Evolutionary conservation across 2,888 invertebrate genomes (phyloP).

Genomic region (Gymnocheta viridis): DNA sequence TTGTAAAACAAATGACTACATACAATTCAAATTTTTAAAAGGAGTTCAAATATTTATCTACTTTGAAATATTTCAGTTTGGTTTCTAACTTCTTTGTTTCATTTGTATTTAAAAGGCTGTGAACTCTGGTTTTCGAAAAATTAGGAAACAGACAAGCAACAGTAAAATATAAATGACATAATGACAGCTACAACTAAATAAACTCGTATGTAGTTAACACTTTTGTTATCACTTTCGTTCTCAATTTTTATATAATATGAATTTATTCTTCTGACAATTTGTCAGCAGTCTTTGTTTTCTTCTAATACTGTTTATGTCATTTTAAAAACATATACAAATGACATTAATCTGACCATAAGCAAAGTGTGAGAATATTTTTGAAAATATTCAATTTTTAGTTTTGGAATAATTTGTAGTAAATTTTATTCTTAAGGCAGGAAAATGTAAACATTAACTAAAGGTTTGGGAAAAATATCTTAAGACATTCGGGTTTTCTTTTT

Average conservation of each 20-base stretch:
- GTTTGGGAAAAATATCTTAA: neutral
- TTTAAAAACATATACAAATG: slow-evolving; percentile 30
- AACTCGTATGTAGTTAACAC: neutral
- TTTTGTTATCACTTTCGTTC: slow-evolving; percentile 42
- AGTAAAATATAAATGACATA: slow-evolving; percentile 11
- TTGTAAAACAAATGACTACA: slow-evolving; percentile 2
- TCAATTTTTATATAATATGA: neutral
- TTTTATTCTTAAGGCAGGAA: neutral
- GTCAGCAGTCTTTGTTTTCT: slow-evolving; percentile 29
- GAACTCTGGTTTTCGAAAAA: neutral
- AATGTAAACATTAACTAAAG: neutral
- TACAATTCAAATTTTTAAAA: slow-evolving; percentile 16
- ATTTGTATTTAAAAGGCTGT: slow-evolving; percentile 9
- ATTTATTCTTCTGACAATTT: neutral
- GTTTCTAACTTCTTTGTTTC: neutral
- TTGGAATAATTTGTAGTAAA: neutral
- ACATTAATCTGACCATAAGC: slow-evolving; percentile 50
- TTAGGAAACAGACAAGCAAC: neutral
- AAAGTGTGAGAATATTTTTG: slow-evolving; percentile 61
- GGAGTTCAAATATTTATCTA: slow-evolving; percentile 20
- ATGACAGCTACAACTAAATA: slow-evolving; percentile 37
- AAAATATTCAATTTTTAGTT: neutral
- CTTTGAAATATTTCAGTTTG: neutral
- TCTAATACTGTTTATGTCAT: slow-evolving; percentile 37
- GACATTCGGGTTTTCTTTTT: no score